Percentiles rank a stretch among this genome's conserved stretches.
Evolutionary conservation across 1,140 invertebrate species (phyloP).

Genomic region (Helicoverpa armigera): DNA sequence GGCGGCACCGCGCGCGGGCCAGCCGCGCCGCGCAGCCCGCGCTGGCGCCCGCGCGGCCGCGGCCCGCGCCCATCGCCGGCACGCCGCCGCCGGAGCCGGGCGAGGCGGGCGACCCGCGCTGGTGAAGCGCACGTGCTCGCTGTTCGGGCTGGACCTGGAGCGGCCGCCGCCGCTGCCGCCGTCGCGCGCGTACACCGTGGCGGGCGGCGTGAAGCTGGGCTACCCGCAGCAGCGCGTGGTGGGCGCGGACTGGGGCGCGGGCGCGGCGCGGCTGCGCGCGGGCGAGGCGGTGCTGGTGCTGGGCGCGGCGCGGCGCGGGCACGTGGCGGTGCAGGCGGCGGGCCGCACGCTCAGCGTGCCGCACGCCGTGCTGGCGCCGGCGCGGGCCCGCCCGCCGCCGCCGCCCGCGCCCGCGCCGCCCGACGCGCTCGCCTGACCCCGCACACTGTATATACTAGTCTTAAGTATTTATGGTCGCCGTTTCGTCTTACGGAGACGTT

Average conservation of each 20-base stretch:
- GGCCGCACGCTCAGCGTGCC: constrained; percentile 72
- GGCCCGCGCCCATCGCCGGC: constrained; percentile 96
- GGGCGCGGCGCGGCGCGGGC: constrained; percentile 76
- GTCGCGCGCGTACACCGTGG: constrained; percentile 95
- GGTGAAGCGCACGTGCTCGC: constrained; percentile 94
- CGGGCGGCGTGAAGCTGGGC: constrained; percentile 96
- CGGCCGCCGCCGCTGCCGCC: constrained; percentile 96
- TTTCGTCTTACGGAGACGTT: constrained; percentile 1
- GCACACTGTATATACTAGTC: constrained; percentile 21
- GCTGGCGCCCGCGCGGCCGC: constrained; percentile 87
- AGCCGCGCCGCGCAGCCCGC: constrained; percentile 74
- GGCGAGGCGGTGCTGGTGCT: constrained; percentile 79
- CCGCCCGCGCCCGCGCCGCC: constrained; percentile 64
- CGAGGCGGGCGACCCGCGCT: constrained; percentile 87
- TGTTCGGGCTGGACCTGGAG: constrained; percentile 96
- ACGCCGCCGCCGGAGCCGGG: constrained; percentile 84
- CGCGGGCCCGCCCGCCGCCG: constrained; percentile 72
- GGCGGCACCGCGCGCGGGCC: constrained; percentile 88
- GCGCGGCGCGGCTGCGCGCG: constrained; percentile 82
- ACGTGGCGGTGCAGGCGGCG: constrained; percentile 60
- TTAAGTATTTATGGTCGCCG: constrained; percentile 38
- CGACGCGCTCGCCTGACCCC: not conserved
- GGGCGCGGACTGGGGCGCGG: constrained; percentile 94
- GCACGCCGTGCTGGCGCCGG: constrained; percentile 75
- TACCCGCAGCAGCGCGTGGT: constrained; percentile 97